A percentile compares a stretch with the other conserved stretches of the same genome.
These are phyloP conservation scores for Coilia nasus DNA, from an alignment of 2,797 vertebrate species.

Conservation along the genomic window DNA sequence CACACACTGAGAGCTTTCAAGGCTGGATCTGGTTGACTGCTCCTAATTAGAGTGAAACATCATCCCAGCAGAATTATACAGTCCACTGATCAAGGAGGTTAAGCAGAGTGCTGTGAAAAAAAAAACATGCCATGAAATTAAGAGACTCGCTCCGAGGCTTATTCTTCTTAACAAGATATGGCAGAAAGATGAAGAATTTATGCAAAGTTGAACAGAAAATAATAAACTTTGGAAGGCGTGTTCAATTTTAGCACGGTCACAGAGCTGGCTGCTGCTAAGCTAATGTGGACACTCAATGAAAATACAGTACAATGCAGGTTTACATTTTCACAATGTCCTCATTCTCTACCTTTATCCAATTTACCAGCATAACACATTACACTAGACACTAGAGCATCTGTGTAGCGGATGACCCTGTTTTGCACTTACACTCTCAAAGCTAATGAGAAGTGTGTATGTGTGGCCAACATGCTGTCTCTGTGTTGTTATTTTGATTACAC, in stretches of 20 bases:
- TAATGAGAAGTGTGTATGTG: slow-evolving; percentile 11
- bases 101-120: slow-evolving; percentile 17
- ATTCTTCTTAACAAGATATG: slow-evolving; percentile 11
- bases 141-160: slow-evolving; percentile 3
- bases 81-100: slow-evolving; percentile 22
- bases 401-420: not conserved
- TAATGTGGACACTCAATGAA: not conserved
- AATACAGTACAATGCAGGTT: not conserved
- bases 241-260: not conserved
- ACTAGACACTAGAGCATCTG: not conserved
- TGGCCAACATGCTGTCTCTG: not conserved
- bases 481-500: not conserved
- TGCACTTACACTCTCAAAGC: not conserved
- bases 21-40: slow-evolving; percentile 2
- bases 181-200: slow-evolving; percentile 1
- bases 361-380: not conserved
- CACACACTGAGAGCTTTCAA: not conserved
- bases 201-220: not conserved
- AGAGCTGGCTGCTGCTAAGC: not conserved
- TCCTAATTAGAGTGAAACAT: slow-evolving; percentile 19
- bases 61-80: slow-evolving; percentile 10
- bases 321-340: not conserved
- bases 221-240: not conserved
- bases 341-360: not conserved
- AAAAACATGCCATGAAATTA: slow-evolving; percentile 20